Conservation (phyloP, 2,113 vertebrate genomes). For the Toxotes jaculatrix region DNA sequence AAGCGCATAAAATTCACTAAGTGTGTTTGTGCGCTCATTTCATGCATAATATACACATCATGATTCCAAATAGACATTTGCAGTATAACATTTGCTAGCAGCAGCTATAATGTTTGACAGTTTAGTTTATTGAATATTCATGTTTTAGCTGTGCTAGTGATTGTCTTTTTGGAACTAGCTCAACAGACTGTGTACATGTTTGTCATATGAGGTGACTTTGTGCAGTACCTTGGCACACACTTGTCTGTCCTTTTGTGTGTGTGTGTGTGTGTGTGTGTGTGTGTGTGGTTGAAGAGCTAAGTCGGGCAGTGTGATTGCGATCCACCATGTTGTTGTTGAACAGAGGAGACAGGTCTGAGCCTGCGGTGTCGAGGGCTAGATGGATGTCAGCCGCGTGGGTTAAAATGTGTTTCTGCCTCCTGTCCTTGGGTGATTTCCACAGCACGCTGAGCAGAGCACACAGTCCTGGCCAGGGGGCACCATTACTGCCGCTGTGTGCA, state of each 20-base stretch:
- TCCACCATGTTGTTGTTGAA: constrained; percentile 73
- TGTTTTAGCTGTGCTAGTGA: not conserved
- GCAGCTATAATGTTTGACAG: not conserved
- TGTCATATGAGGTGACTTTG: constrained; percentile 6
- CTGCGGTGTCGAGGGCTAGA: constrained; percentile 66
- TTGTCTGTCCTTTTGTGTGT: not conserved
- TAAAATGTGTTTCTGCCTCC: constrained; percentile 75
- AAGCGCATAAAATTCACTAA: not conserved
- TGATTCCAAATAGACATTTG: not conserved
- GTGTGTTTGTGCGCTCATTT: not conserved
- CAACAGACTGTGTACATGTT: not conserved
- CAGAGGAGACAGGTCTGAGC: constrained; percentile 72
- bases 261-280: constrained; percentile 9
- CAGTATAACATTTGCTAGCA: not conserved
- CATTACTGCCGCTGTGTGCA: constrained; percentile 62
- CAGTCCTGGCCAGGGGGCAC: constrained; percentile 71
- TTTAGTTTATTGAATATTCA: not conserved
- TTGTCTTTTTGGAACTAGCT: not conserved
- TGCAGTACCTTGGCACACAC: not conserved
- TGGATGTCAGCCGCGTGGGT: constrained; percentile 74
- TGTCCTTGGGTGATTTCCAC: constrained; percentile 74
- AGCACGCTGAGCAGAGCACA: constrained; percentile 59
- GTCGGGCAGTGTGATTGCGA: constrained; percentile 44
- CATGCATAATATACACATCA: not conserved
- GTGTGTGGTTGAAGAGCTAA: constrained; percentile 40